phyloP scores from a whole-genome alignment of 2,113 vertebrate species.

The Eulemur macaco region DNA sequence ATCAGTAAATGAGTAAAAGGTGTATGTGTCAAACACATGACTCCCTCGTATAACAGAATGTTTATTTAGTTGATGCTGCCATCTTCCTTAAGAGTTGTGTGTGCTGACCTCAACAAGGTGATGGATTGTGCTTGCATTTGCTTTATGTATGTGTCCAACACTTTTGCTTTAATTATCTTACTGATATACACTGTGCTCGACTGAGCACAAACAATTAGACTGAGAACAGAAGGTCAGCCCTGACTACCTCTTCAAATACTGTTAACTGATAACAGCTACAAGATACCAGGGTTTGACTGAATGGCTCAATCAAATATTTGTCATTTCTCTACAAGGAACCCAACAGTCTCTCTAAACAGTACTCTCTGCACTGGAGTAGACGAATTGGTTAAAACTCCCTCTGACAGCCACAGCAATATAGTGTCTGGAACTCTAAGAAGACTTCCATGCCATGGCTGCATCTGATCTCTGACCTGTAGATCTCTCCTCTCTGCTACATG shows the following conservation, averaged over 20 bases:
- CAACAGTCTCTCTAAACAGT: background rate
- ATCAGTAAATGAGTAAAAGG: background rate
- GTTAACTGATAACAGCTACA: background rate
- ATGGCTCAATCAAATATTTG: background rate
- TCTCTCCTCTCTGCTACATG: background rate
- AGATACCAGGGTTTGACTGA: background rate
- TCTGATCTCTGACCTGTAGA: background rate
- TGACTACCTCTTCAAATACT: background rate
- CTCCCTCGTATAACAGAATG: background rate
- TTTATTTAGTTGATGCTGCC: background rate
- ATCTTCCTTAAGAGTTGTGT: background rate
- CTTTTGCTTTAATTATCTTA: constrained; percentile 11
- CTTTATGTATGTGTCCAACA: background rate
- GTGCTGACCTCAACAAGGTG: background rate
- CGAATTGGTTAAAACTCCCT: background rate
- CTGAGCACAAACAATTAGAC: background rate
- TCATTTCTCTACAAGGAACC: background rate
- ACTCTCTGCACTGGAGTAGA: background rate
- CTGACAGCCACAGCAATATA: background rate
- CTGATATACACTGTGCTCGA: background rate
- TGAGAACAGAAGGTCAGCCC: background rate
- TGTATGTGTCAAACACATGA: background rate
- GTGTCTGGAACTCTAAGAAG: background rate
- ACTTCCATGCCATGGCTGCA: accelerated
- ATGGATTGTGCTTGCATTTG: background rate